phyloP scores from a whole-genome alignment of 1,140 invertebrate genomes.

The Lanistes nyassanus region DNA sequence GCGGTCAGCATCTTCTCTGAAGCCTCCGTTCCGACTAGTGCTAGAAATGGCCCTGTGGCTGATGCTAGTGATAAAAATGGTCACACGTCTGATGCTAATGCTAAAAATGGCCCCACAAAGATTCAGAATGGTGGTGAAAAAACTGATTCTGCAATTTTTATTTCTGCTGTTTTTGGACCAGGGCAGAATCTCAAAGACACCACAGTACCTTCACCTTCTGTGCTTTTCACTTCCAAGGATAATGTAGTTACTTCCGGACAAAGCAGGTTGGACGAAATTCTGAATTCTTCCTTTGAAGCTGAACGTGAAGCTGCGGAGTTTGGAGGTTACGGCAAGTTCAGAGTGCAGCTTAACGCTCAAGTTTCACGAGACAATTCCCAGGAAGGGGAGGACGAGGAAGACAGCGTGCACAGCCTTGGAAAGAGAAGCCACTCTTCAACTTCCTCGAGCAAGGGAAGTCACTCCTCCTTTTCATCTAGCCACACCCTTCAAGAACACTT shows the following conservation, averaged over 20 bases:
- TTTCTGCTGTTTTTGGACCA: too few species aligned
- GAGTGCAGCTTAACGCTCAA: slow-evolving; percentile 32
- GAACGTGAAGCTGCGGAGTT: slow-evolving; percentile 23
- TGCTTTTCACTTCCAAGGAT: too few species aligned
- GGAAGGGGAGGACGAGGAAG: neutral
- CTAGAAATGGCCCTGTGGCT: too few species aligned
- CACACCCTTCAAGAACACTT: slow-evolving; percentile 25
- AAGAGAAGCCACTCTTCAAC: slow-evolving; percentile 22
- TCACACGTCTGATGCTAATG: too few species aligned
- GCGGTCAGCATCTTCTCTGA: too few species aligned
- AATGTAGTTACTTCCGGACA: slow-evolving; percentile 9
- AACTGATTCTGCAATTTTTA: too few species aligned
- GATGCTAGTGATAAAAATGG: too few species aligned
- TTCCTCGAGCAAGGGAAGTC: slow-evolving; percentile 20
- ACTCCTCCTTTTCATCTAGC: slow-evolving; percentile 31
- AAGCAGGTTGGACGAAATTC: slow-evolving; percentile 28
- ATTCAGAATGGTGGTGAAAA: neutral
- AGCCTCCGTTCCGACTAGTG: too few species aligned
- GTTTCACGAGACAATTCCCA: slow-evolving; percentile 18
- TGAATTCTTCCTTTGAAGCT: slow-evolving; percentile 30
- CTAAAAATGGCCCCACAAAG: too few species aligned
- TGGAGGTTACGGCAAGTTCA: slow-evolving; percentile 29
- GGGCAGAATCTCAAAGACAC: too few species aligned
- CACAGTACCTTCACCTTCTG: too few species aligned
- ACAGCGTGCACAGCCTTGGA: neutral